Conservation (phyloP, 2,113 vertebrate species). For the Scartelaos histophorus region DNA sequence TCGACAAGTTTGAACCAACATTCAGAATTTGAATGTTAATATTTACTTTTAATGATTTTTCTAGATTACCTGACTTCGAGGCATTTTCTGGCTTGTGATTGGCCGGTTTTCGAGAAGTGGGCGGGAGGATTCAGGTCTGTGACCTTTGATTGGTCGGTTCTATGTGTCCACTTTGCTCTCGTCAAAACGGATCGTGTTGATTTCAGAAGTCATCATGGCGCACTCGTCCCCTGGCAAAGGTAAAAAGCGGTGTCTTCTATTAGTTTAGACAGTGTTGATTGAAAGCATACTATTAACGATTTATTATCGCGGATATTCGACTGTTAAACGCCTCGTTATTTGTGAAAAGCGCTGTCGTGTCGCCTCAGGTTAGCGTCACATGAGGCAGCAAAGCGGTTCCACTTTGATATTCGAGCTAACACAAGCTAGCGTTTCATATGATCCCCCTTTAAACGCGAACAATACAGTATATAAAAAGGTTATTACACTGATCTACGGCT, state of each 20-base stretch:
- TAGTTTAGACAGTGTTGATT: background rate
- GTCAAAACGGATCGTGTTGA: slow-evolving; percentile 68
- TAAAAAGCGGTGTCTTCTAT: slow-evolving; percentile 57
- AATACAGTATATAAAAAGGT: background rate
- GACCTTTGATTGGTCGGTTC: slow-evolving; percentile 61
- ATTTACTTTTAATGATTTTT: background rate
- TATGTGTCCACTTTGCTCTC: slow-evolving; percentile 15
- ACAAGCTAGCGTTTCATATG: slow-evolving; percentile 21
- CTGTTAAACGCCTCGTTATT: background rate
- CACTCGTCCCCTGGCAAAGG: slow-evolving; percentile 64
- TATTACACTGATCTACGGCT: background rate
- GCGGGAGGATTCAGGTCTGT: slow-evolving; percentile 11
- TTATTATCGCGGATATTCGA: rapidly evolving
- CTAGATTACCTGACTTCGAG: background rate
- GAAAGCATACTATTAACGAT: rapidly evolving
- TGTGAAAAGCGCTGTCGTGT: background rate
- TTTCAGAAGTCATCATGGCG: slow-evolving; percentile 81
- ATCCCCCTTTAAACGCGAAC: background rate
- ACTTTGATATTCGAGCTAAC: slow-evolving; percentile 42
- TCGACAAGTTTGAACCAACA: too few species aligned
- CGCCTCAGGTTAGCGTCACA: slow-evolving; percentile 1
- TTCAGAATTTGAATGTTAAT: background rate
- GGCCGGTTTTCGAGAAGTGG: slow-evolving; percentile 29
- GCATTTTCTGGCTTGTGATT: slow-evolving; percentile 49
- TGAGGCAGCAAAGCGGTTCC: slow-evolving; percentile 7